These are phyloP conservation scores for Avahi laniger DNA, from an alignment of 2,797 vertebrate species.

Conservation along the genomic window DNA sequence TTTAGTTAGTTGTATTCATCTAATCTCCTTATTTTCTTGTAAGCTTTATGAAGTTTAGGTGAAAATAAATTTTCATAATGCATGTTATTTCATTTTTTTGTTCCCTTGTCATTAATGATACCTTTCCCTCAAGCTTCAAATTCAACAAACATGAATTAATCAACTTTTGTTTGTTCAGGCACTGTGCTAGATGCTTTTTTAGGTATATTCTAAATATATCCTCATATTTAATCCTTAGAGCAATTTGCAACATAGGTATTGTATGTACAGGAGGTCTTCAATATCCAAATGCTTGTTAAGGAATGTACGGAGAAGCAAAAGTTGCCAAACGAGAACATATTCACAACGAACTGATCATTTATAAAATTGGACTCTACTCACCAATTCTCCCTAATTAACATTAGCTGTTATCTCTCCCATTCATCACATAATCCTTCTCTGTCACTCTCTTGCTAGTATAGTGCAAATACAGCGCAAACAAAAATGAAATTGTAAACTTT, in stretches of 20 bases:
- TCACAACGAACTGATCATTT: background rate
- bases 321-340: background rate
- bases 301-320: background rate
- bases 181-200: background rate
- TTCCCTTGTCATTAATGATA: background rate
- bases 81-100: background rate
- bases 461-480: background rate
- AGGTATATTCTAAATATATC: background rate
- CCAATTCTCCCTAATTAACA: background rate
- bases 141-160: background rate
- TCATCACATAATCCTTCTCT: background rate
- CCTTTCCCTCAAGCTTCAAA: background rate
- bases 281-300: background rate
- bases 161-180: background rate
- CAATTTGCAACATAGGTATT: background rate
- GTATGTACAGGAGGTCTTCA: background rate
- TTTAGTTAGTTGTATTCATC: background rate
- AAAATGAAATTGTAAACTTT: background rate
- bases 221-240: background rate
- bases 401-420: background rate
- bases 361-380: background rate
- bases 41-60: background rate
- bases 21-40: background rate
- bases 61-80: background rate
- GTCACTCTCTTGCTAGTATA: background rate